Conservation (phyloP, 2,113 vertebrate genomes). For the Notechis scutatus region DNA sequence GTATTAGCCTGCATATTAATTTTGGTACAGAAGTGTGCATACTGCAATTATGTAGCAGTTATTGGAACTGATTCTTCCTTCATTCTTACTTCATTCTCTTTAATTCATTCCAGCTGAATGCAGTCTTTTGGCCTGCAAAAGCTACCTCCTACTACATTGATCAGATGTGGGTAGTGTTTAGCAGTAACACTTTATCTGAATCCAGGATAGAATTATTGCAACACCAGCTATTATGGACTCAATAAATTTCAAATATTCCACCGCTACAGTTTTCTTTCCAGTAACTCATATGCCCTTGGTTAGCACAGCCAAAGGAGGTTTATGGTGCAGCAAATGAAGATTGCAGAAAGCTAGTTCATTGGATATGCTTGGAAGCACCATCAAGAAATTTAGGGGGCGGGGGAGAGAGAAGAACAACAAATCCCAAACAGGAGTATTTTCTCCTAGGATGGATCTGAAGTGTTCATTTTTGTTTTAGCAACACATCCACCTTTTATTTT, state of each 20-base stretch:
- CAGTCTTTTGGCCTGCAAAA: background rate
- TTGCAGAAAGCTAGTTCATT: slow-evolving; percentile 17
- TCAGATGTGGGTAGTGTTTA: slow-evolving; percentile 6
- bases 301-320: slow-evolving; percentile 16
- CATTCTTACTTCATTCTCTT: background rate
- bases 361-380: slow-evolving; percentile 15
- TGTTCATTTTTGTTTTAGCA: slow-evolving; percentile 16
- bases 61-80: background rate
- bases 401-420: background rate
- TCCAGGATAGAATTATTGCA: background rate
- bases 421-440: slow-evolving; percentile 14
- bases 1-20: background rate
- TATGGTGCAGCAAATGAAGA: slow-evolving; percentile 37
- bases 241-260: slow-evolving; percentile 11
- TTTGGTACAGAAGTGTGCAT: background rate
- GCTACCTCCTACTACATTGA: background rate
- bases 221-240: background rate
- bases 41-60: background rate
- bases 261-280: slow-evolving; percentile 19
- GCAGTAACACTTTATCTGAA: slow-evolving; percentile 20
- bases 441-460: slow-evolving; percentile 18
- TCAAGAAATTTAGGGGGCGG: background rate
- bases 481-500: slow-evolving; percentile 17
- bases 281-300: slow-evolving; percentile 30
- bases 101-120: slow-evolving; percentile 20